These are phyloP conservation scores for Cephus sareptanus DNA, from an alignment of 2,888 invertebrate genomes.

Conservation along the genomic window DNA sequence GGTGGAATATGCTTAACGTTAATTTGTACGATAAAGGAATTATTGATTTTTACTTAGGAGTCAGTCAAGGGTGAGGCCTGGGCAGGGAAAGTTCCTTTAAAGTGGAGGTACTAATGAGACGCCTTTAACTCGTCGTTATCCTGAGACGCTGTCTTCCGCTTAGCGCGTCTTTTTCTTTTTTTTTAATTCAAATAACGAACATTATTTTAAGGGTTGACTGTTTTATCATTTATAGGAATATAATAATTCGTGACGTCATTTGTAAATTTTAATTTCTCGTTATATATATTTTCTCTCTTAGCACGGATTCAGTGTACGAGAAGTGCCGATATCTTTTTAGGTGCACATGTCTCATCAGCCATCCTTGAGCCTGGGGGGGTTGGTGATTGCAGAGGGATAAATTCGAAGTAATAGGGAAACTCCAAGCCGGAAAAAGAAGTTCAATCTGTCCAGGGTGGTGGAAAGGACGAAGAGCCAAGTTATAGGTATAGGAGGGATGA, in stretches of 20 bases:
- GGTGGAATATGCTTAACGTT: conserved; percentile 62
- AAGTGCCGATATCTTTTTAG: background rate
- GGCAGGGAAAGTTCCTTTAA: conserved; percentile 43
- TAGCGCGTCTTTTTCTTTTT: background rate
- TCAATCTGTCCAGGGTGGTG: conserved; percentile 52
- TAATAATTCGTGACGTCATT: background rate
- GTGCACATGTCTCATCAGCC: background rate
- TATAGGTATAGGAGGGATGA: background rate
- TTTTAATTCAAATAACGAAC: background rate
- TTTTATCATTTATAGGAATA: background rate
- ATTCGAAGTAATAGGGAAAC: conserved; percentile 64
- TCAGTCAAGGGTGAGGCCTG: conserved; percentile 52
- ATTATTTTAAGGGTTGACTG: background rate
- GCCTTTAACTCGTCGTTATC: conserved; percentile 43
- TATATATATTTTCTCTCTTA: background rate
- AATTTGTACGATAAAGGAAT: conserved; percentile 64
- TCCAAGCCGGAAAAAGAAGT: conserved; percentile 61
- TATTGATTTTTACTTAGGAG: conserved; percentile 63
- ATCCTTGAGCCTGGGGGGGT: background rate
- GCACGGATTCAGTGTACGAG: background rate
- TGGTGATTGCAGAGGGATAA: conserved; percentile 33
- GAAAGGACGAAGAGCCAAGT: conserved; percentile 8
- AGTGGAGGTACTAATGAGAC: conserved; percentile 54
- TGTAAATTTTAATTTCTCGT: background rate
- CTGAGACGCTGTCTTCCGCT: background rate